Evolutionary conservation across 2,888 invertebrate genomes (phyloP).

Genomic region (Nematopogon swammerdamellus): DNA sequence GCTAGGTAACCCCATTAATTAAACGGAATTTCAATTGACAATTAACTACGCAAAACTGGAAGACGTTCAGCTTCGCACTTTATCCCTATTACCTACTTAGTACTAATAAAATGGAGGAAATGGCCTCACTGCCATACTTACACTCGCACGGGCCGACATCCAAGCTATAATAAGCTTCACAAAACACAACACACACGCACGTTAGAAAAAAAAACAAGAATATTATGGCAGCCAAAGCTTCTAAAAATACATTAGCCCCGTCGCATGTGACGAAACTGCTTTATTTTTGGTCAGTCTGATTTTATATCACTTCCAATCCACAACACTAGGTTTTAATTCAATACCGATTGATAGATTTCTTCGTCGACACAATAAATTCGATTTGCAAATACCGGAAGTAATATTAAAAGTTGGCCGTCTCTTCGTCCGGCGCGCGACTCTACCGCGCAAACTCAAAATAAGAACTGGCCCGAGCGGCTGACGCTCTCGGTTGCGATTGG

Average conservation of each 20-base stretch:
- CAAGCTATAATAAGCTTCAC: neutral
- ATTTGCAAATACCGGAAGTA: neutral
- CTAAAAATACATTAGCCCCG: neutral
- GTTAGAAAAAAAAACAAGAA: neutral
- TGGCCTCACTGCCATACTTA: neutral
- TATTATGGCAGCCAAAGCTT: neutral
- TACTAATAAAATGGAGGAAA: neutral
- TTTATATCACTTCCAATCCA: neutral
- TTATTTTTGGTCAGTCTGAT: neutral
- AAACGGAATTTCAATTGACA: no score
- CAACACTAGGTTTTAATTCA: neutral
- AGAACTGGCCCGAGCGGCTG: slow-evolving; percentile 26
- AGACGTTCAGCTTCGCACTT: no score
- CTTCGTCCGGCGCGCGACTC: neutral
- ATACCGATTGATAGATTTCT: neutral
- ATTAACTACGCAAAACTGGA: no score
- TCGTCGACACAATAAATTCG: neutral
- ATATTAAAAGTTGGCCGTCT: neutral
- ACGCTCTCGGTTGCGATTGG: slow-evolving; percentile 35
- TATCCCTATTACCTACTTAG: neutral
- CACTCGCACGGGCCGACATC: neutral
- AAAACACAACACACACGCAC: neutral
- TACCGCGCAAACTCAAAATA: neutral
- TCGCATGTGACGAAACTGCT: neutral
- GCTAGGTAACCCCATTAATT: no score